Evolutionary conservation across 30 jellyfish, hydroid and myxozoan species (phyloP).

Genomic region (Turritopsis rubra): DNA sequence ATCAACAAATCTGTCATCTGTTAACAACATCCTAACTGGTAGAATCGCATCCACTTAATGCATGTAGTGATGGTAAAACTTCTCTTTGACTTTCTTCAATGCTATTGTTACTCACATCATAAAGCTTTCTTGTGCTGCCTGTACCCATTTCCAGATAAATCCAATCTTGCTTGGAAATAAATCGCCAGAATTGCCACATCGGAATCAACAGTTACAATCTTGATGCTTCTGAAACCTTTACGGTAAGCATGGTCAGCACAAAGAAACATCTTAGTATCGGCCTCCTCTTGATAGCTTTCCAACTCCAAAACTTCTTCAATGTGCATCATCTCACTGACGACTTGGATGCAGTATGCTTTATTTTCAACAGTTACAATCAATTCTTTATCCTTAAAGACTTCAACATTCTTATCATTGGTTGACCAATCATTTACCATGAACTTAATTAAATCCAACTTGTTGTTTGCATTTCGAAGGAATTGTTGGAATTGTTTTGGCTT

Average conservation of each 20-base stretch:
- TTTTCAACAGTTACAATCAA: not conserved
- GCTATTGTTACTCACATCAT: not conserved
- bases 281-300: too few relatives aligned
- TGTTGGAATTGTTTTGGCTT: constrained; percentile 1
- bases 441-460: not conserved
- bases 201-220: too few relatives aligned
- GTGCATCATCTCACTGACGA: not conserved
- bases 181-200: not conserved
- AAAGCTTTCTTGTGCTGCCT: not conserved
- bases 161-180: not conserved
- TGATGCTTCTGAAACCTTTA: too few relatives aligned
- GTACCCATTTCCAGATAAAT: constrained; percentile 15
- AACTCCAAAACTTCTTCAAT: not conserved
- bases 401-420: not conserved
- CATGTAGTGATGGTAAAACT: not conserved
- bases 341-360: not conserved
- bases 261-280: too few relatives aligned
- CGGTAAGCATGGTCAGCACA: too few relatives aligned
- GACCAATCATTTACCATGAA: not conserved
- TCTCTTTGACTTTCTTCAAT: not conserved
- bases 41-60: constrained; percentile 6
- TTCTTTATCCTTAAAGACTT: not conserved
- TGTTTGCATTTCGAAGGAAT: not conserved
- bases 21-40: constrained; percentile 4
- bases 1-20: not conserved